These are phyloP conservation scores for Enteromius thamalakanensis DNA, from an alignment of 2,797 vertebrate species.

Conservation along the genomic window DNA sequence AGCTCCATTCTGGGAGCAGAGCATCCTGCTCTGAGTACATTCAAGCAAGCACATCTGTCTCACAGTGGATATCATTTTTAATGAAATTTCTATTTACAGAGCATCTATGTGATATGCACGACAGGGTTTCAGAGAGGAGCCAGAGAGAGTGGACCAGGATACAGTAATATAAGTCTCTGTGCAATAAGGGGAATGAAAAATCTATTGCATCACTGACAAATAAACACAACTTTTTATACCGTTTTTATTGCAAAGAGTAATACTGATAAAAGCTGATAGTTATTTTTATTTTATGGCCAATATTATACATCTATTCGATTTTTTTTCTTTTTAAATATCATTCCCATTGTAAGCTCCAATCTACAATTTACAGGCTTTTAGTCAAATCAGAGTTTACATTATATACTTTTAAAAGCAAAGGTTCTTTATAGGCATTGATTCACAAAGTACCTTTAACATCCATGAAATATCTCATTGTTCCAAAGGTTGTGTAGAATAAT, in stretches of 20 bases:
- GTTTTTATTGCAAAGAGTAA: background rate
- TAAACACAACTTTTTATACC: background rate
- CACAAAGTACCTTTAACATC: background rate
- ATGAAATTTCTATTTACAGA: conserved; percentile 61
- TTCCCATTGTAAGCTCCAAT: background rate
- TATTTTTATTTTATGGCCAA: background rate
- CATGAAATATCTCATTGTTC: background rate
- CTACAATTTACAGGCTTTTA: background rate
- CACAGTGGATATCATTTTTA: conserved; percentile 57
- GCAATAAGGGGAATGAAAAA: background rate
- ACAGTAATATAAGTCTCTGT: conserved; percentile 32
- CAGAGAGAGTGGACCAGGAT: conserved; percentile 26
- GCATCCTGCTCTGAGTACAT: conserved; percentile 16
- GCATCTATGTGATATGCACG: conserved; percentile 50
- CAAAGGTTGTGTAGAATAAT: background rate
- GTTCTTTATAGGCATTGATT: background rate
- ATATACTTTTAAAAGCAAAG: background rate
- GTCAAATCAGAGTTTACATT: background rate
- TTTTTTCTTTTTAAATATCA: background rate
- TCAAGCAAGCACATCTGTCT: conserved; percentile 38
- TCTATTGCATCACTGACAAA: conserved; percentile 12
- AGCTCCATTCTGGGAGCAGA: background rate
- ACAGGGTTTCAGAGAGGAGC: conserved; percentile 48
- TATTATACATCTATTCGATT: background rate
- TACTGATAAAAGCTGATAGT: background rate